Conservation (phyloP, 2,888 invertebrate species). For the Hirtodrosophila duncani region DNA sequence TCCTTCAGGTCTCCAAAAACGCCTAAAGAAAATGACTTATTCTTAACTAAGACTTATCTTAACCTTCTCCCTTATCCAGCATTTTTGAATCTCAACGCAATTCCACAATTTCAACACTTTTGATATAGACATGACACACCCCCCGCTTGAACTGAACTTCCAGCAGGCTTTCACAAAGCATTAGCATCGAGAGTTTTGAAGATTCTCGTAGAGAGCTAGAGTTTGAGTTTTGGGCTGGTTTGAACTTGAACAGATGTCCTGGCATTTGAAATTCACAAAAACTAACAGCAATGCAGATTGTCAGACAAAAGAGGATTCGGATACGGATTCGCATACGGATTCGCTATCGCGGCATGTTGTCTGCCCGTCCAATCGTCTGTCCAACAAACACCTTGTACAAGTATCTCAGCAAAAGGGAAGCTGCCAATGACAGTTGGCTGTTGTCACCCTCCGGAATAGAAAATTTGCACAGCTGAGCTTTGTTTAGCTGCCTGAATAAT, state of each 20-base stretch:
- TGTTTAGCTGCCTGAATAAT: conserved; percentile 56
- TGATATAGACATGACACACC: too few species aligned
- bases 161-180: too few species aligned
- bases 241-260: conserved; percentile 78
- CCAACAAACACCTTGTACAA: conserved; percentile 53
- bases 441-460: conserved; percentile 50
- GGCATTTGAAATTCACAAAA: conserved; percentile 77
- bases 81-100: too few species aligned
- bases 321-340: conserved; percentile 6
- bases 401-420: conserved; percentile 22
- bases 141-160: too few species aligned
- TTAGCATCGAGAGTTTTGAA: conserved; percentile 53
- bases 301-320: conserved; percentile 46
- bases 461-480: conserved; percentile 66
- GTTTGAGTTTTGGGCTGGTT: conserved; percentile 25
- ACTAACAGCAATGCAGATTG: conserved; percentile 69
- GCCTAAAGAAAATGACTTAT: too few species aligned
- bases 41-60: too few species aligned
- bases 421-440: conserved; percentile 60
- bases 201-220: too few species aligned
- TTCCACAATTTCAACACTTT: too few species aligned
- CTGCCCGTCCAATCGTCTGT: conserved; percentile 21
- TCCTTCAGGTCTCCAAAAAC: too few species aligned
- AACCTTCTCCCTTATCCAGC: too few species aligned
- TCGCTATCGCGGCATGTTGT: conserved; percentile 13